A percentile compares a stretch with the other conserved stretches of the same genome.
phyloP scores from a whole-genome alignment of 2,888 invertebrate genomes.

The Chalcis sispes region DNA sequence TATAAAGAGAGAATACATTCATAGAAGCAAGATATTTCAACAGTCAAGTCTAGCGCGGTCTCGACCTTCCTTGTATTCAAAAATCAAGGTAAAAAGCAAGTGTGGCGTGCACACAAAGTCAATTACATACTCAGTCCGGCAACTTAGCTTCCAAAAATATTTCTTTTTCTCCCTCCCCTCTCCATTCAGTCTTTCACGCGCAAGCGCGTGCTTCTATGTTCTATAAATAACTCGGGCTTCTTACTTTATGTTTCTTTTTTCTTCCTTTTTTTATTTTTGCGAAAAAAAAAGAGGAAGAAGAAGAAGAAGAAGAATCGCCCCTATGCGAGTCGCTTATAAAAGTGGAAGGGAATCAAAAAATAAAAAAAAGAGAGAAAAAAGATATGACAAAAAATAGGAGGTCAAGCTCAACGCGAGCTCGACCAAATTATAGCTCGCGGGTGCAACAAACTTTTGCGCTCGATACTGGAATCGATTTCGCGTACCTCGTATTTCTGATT shows the following conservation, averaged over 20 bases:
- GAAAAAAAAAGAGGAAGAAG: too few relatives aligned
- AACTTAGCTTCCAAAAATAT: too few relatives aligned
- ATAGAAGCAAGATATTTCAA: not conserved
- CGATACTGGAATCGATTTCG: too few relatives aligned
- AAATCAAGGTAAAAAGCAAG: not conserved
- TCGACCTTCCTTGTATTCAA: not conserved
- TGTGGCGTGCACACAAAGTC: too few relatives aligned
- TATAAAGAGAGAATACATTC: conserved; percentile 1
- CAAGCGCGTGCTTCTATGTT: too few relatives aligned
- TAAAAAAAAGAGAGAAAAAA: not conserved
- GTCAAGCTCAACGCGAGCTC: not conserved
- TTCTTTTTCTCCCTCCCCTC: not conserved
- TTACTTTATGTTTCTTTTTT: too few relatives aligned
- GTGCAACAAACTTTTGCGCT: conserved; percentile 26
- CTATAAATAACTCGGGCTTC: not conserved
- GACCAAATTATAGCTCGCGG: not conserved
- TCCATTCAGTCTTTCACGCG: too few relatives aligned
- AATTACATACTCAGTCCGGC: too few relatives aligned
- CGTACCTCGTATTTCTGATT: too few relatives aligned
- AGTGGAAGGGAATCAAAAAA: not conserved
- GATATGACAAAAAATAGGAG: too few relatives aligned
- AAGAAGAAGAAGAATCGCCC: not conserved
- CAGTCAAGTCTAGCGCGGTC: too few relatives aligned
- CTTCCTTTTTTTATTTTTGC: too few relatives aligned
- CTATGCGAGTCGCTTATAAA: not conserved